These are phyloP conservation scores for Lathronympha strigana DNA, from an alignment of 2,888 invertebrate genomes.

Conservation along the genomic window DNA sequence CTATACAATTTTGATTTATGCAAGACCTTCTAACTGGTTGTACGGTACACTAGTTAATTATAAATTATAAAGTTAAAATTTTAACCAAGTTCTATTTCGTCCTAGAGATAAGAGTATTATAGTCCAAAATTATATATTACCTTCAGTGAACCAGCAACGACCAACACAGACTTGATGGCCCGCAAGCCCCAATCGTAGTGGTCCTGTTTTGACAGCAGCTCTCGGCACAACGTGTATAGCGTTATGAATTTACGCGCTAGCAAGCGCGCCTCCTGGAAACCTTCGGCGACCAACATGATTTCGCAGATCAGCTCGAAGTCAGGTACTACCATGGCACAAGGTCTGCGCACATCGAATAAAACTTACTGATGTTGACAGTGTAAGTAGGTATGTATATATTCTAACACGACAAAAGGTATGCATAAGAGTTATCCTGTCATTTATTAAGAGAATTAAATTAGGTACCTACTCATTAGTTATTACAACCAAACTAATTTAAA, in stretches of 20 bases:
- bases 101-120: background rate
- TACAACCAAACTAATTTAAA: background rate
- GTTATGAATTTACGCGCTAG: constrained; percentile 97
- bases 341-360: constrained; percentile 82
- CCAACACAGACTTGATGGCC: constrained; percentile 97
- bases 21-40: too few species aligned
- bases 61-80: too few species aligned
- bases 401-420: too few species aligned
- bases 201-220: constrained; percentile 96
- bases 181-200: constrained; percentile 98
- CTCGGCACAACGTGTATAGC: constrained; percentile 93
- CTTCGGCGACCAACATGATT: constrained; percentile 98
- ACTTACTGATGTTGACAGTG: background rate
- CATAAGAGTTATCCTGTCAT: too few species aligned
- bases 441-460: background rate
- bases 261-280: constrained; percentile 95
- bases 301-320: constrained; percentile 98
- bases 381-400: too few species aligned
- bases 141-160: constrained; percentile 96
- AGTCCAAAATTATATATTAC: constrained; percentile 55
- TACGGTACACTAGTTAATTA: too few species aligned
- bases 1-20: too few species aligned
- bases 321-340: constrained; percentile 99
- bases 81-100: too few species aligned
- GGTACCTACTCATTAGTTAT: background rate